Conservation (phyloP, 2,888 invertebrate genomes). For the Callyntrura sp. region DNA sequence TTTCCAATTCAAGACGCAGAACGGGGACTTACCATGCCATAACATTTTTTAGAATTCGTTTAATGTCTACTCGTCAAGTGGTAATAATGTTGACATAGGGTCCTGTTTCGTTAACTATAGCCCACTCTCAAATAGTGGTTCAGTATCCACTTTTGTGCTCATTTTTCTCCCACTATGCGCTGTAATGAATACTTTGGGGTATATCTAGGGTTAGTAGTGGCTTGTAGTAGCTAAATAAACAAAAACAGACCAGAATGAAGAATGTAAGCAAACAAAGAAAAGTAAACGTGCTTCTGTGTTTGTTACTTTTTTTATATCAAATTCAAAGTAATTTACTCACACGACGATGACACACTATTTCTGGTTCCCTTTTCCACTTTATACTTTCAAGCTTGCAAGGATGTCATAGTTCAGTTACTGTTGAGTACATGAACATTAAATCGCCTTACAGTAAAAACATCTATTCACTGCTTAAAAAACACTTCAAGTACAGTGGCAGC, state of each 20-base stretch:
- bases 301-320: constrained; percentile 62
- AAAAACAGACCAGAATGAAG: constrained; percentile 63
- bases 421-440: background rate
- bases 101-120: background rate
- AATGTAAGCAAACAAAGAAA: constrained; percentile 73
- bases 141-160: background rate
- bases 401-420: background rate
- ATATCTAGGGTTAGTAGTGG: background rate
- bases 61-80: background rate
- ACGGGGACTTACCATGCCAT: too few relatives aligned
- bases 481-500: background rate
- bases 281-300: constrained; percentile 53
- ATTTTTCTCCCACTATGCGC: background rate
- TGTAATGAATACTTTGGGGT: background rate
- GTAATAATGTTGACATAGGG: background rate
- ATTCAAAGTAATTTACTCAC: constrained; percentile 64
- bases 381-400: background rate
- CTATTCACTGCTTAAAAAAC: background rate
- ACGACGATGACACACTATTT: background rate
- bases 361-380: constrained; percentile 5
- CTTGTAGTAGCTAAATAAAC: constrained; percentile 51
- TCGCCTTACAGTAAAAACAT: background rate
- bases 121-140: too few relatives aligned
- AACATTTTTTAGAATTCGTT: background rate
- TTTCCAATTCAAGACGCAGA: too few relatives aligned